Evolutionary conservation across 1,140 invertebrate genomes (phyloP).

Genomic region (Rhizoglyphus robini): DNA sequence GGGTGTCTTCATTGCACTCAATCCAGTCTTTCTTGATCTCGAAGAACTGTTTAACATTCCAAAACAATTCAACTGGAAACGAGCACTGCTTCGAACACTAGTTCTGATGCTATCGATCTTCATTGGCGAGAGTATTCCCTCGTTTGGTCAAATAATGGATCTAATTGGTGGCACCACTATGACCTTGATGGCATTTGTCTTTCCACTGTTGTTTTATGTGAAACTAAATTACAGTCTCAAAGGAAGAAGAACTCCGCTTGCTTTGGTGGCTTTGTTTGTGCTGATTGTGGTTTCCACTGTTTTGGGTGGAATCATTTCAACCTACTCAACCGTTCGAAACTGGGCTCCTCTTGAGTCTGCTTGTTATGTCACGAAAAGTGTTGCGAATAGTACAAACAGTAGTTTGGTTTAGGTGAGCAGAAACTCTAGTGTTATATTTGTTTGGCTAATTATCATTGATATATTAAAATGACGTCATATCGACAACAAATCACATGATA

Average conservation of each 20-base stretch:
- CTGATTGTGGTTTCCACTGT: constrained; percentile 46
- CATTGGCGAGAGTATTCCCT: background rate
- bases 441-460: no score
- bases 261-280: constrained; percentile 38
- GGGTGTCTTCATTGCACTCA: background rate
- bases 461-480: no score
- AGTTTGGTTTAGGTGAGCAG: no score
- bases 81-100: background rate
- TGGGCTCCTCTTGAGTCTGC: background rate
- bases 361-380: constrained; percentile 4
- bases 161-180: background rate
- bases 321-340: constrained; percentile 42
- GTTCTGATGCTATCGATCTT: background rate
- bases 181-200: background rate
- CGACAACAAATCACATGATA: no score
- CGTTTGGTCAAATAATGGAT: background rate
- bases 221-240: background rate
- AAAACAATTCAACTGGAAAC: background rate
- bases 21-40: background rate
- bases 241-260: no score
- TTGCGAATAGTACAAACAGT: no score
- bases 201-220: background rate
- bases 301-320: constrained; percentile 44
- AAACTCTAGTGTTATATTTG: no score
- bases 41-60: background rate